Evolutionary conservation across 2,888 invertebrate genomes (phyloP).

Genomic region (Xanthia togata): DNA sequence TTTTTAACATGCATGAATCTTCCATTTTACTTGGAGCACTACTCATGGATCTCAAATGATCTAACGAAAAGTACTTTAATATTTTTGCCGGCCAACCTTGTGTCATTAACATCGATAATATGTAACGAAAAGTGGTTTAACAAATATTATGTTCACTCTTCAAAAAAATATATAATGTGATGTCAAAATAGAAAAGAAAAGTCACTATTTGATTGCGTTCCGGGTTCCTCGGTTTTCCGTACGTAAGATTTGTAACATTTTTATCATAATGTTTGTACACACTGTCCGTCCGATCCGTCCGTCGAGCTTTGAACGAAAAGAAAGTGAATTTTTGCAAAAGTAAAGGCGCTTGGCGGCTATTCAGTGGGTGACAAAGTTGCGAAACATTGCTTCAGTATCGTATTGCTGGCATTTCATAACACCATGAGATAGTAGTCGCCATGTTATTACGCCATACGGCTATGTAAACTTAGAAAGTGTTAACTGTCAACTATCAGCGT

Average conservation of each 20-base stretch:
- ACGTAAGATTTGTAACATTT: conserved; percentile 7
- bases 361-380: not conserved
- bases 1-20: conserved; percentile 69
- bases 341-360: not conserved
- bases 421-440: no score
- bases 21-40: conserved; percentile 68
- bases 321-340: not conserved
- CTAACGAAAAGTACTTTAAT: conserved; percentile 27
- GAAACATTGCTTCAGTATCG: not conserved
- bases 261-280: not conserved
- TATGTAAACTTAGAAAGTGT: no score
- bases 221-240: not conserved
- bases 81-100: conserved; percentile 29
- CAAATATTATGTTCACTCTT: not conserved
- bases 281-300: conserved; percentile 9
- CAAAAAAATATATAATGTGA: no score
- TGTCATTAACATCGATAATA: conserved; percentile 36
- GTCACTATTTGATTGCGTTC: conserved; percentile 15
- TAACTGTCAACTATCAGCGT: no score
- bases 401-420: no score
- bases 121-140: not conserved
- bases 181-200: no score
- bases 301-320: not conserved
- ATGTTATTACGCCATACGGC: no score
- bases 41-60: conserved; percentile 22